These are phyloP conservation scores for Latrodectus hesperus DNA, from an alignment of 2,888 invertebrate genomes.

Conservation along the genomic window DNA sequence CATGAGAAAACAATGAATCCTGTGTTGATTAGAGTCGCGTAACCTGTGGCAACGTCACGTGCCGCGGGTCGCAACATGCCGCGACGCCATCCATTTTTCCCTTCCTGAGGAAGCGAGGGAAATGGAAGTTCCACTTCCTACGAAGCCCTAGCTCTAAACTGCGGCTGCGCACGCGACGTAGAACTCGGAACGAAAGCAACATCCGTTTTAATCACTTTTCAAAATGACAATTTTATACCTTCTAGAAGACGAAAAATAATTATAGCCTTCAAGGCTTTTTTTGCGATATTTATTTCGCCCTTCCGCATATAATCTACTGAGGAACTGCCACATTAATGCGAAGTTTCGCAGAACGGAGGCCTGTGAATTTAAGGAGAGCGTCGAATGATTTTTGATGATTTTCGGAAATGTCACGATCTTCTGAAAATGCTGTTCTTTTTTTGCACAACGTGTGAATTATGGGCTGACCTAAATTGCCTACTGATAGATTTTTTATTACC, in stretches of 20 bases:
- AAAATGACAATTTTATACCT: not conserved
- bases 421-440: conserved; percentile 26
- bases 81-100: conserved; percentile 26
- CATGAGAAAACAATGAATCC: conserved; percentile 28
- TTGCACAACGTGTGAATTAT: not conserved
- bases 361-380: not conserved
- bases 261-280: too few relatives aligned
- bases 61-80: not conserved
- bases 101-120: conserved; percentile 55
- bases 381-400: not conserved
- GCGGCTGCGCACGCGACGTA: conserved; percentile 29
- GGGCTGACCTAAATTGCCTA: too few relatives aligned
- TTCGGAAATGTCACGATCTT: not conserved
- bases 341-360: too few relatives aligned
- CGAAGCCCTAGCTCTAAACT: conserved; percentile 22
- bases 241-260: not conserved
- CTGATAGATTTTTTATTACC: too few relatives aligned
- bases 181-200: not conserved
- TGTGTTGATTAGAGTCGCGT: conserved; percentile 27
- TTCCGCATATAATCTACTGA: too few relatives aligned
- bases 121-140: conserved; percentile 32
- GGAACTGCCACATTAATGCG: too few relatives aligned
- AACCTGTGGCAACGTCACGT: conserved; percentile 54
- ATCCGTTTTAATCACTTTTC: not conserved
- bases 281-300: not conserved